phyloP scores from a whole-genome alignment of 37 sponge, comb jelly and placozoan genomes.

The Haliclona indistincta region DNA sequence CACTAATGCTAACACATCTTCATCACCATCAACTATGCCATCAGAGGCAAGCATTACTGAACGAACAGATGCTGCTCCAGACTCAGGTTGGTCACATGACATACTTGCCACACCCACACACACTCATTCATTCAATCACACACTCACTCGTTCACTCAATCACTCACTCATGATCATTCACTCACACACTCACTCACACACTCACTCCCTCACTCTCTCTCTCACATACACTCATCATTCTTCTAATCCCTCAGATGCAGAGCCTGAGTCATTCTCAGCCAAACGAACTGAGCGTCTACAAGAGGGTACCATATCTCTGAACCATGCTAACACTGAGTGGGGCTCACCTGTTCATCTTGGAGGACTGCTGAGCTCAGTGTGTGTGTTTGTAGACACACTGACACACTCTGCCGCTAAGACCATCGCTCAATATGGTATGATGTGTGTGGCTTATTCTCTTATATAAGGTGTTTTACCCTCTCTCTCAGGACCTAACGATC shows the following conservation, averaged over 20 bases:
- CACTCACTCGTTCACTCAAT: too few relatives aligned
- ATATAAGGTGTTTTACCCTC: neutral
- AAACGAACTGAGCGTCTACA: neutral
- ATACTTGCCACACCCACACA: neutral
- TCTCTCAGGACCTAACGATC: constrained; percentile 85
- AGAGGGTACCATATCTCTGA: constrained; percentile 16
- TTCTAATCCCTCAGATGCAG: neutral
- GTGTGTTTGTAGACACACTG: constrained; percentile 84
- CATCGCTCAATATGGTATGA: constrained; percentile 41
- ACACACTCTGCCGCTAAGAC: constrained; percentile 12
- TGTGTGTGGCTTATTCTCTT: neutral
- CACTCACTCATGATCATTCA: too few relatives aligned
- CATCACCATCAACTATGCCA: too few relatives aligned
- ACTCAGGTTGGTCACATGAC: too few relatives aligned
- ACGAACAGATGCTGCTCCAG: too few relatives aligned
- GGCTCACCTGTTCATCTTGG: constrained; percentile 66
- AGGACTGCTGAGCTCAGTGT: constrained; percentile 85
- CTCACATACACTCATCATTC: neutral
- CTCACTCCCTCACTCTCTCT: too few relatives aligned
- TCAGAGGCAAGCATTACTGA: too few relatives aligned
- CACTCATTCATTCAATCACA: too few relatives aligned
- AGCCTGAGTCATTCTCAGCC: neutral
- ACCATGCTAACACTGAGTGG: constrained; percentile 33
- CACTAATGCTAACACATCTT: too few relatives aligned
- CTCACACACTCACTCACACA: too few relatives aligned